Conservation (phyloP, 2,888 invertebrate species). For the Hirtodrosophila confusa region DNA sequence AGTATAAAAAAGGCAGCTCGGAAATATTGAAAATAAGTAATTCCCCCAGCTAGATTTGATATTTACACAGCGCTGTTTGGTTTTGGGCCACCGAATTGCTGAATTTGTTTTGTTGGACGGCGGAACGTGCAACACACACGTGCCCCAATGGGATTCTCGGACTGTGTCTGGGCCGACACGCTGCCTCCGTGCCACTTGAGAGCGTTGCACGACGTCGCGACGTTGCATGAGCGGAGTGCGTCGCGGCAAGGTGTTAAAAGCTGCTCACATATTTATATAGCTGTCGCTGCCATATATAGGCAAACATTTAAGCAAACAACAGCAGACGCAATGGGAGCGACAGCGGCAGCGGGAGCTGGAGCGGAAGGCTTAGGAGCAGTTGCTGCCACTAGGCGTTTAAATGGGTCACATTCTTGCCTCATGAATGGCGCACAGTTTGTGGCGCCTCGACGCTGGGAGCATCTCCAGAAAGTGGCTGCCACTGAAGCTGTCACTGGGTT, state of each 20-base stretch:
- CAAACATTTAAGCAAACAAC: slow-evolving; percentile 74
- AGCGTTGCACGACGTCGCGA: background rate
- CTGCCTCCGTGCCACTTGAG: too few relatives aligned
- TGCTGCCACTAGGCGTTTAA: slow-evolving; percentile 36
- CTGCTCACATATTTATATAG: slow-evolving; percentile 77
- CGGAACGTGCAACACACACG: too few relatives aligned
- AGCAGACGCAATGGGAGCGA: slow-evolving; percentile 1
- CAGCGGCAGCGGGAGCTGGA: background rate
- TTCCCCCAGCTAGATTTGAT: slow-evolving; percentile 1
- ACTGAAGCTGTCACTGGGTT: slow-evolving; percentile 7
- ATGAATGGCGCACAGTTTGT: slow-evolving; percentile 68
- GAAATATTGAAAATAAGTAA: slow-evolving; percentile 18
- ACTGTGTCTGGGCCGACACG: too few relatives aligned
- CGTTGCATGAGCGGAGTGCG: too few relatives aligned
- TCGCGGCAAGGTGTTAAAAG: slow-evolving; percentile 68
- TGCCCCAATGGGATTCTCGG: too few relatives aligned
- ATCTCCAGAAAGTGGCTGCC: slow-evolving; percentile 32
- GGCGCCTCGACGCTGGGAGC: slow-evolving; percentile 50
- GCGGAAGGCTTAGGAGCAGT: slow-evolving; percentile 21
- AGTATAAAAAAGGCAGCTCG: slow-evolving; percentile 1
- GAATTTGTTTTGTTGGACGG: too few relatives aligned
- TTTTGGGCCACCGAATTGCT: too few relatives aligned
- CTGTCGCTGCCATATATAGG: slow-evolving; percentile 71
- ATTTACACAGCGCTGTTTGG: too few relatives aligned
- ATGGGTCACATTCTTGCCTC: slow-evolving; percentile 74